These are phyloP conservation scores for Temnothorax rugatulus DNA, from an alignment of 2,888 invertebrate species.

Conservation along the genomic window DNA sequence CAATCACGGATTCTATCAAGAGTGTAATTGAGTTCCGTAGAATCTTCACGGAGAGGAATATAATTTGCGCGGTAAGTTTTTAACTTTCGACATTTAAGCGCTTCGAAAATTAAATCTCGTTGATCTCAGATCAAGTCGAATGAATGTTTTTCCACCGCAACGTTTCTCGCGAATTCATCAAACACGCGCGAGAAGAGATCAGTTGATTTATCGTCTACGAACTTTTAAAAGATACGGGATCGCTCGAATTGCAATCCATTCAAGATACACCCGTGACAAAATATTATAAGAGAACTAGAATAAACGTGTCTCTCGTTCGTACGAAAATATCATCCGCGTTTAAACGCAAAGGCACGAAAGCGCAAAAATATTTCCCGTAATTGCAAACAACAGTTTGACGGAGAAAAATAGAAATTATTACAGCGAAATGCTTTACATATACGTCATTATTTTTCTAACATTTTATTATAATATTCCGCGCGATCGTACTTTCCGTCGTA, in stretches of 20 bases:
- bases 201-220: conserved; percentile 7
- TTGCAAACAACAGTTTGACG: background rate
- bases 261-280: background rate
- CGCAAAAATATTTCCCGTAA: background rate
- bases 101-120: conserved; percentile 1
- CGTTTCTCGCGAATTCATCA: background rate
- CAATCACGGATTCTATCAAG: conserved; percentile 25
- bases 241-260: background rate
- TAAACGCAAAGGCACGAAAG: background rate
- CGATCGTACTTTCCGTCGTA: background rate
- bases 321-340: background rate
- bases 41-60: conserved; percentile 17
- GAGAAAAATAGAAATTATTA: background rate
- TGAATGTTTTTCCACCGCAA: background rate
- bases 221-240: conserved; percentile 15
- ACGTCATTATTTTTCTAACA: background rate
- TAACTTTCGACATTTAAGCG: background rate
- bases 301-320: background rate
- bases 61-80: background rate
- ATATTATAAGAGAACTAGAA: background rate
- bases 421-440: background rate
- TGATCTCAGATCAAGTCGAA: conserved; percentile 22
- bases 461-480: background rate
- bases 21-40: background rate
- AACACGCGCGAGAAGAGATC: background rate